Conservation (phyloP, 1,140 invertebrate genomes). For the Pogonus chalceus region DNA sequence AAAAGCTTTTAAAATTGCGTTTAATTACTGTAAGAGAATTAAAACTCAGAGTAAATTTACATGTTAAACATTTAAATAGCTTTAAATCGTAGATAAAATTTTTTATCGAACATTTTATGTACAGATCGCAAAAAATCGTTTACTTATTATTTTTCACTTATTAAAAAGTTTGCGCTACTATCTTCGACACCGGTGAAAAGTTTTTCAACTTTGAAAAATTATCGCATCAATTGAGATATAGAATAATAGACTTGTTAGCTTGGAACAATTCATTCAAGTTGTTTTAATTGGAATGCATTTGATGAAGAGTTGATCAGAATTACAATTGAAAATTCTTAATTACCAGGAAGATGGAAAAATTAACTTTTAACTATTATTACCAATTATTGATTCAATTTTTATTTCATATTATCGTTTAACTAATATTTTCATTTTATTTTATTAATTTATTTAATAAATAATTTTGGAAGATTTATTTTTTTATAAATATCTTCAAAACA, state of each 20-base stretch:
- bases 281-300: slow-evolving; percentile 1
- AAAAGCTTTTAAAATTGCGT: slow-evolving; percentile 5
- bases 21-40: slow-evolving; percentile 1
- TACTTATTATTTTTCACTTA: not conserved
- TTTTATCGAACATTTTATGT: not conserved
- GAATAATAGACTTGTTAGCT: not conserved
- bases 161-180: not conserved
- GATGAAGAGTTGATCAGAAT: not conserved
- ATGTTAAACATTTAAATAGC: slow-evolving; percentile 1
- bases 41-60: not conserved
- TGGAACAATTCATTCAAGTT: not conserved
- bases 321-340: not conserved
- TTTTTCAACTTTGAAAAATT: not conserved
- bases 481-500: too few relatives aligned
- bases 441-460: too few relatives aligned
- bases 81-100: slow-evolving; percentile 3
- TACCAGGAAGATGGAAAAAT: too few relatives aligned
- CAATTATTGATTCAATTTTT: too few relatives aligned
- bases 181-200: too few relatives aligned
- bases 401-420: too few relatives aligned
- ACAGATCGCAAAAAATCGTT: not conserved
- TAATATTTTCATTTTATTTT: too few relatives aligned
- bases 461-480: too few relatives aligned
- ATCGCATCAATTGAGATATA: not conserved
- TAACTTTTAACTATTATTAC: too few relatives aligned